phyloP scores from a whole-genome alignment of 1,140 invertebrate genomes.

The Archivesica marissinica region DNA sequence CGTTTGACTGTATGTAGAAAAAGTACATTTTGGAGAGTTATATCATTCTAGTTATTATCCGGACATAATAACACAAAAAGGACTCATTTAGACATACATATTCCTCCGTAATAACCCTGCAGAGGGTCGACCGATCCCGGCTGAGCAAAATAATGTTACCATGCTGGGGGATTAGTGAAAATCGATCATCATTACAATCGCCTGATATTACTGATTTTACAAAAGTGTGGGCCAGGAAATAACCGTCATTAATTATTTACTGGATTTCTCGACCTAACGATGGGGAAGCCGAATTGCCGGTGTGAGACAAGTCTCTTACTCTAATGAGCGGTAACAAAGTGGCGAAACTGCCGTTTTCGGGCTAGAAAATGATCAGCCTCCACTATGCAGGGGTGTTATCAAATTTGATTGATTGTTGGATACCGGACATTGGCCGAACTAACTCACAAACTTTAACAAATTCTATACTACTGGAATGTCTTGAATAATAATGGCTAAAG shows the following conservation, averaged over 20 bases:
- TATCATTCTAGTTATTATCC: no score
- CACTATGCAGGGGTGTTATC: constrained; percentile 20
- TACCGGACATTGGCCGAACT: constrained; percentile 1
- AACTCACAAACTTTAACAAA: constrained; percentile 14
- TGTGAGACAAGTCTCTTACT: constrained; percentile 14
- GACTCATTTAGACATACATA: background rate
- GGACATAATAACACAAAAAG: no score
- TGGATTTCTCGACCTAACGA: constrained; percentile 43
- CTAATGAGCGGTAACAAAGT: constrained; percentile 58
- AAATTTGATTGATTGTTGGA: constrained; percentile 50
- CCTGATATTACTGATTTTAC: constrained; percentile 56
- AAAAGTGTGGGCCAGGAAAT: constrained; percentile 60
- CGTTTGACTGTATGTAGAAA: no score
- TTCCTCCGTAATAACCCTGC: background rate
- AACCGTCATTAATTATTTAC: constrained; percentile 65
- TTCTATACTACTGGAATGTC: no score
- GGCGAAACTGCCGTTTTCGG: constrained; percentile 25
- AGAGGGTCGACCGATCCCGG: background rate
- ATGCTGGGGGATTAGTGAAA: constrained; percentile 32
- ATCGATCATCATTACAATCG: constrained; percentile 57
- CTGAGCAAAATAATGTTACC: constrained; percentile 16
- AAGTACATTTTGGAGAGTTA: no score
- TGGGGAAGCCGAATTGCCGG: constrained; percentile 24
- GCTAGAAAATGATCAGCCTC: constrained; percentile 27
- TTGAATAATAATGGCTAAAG: no score